Percentiles rank a stretch among this genome's conserved stretches.
phyloP scores from a whole-genome alignment of 2,797 vertebrate species.

The Hemitrygon akajei region DNA sequence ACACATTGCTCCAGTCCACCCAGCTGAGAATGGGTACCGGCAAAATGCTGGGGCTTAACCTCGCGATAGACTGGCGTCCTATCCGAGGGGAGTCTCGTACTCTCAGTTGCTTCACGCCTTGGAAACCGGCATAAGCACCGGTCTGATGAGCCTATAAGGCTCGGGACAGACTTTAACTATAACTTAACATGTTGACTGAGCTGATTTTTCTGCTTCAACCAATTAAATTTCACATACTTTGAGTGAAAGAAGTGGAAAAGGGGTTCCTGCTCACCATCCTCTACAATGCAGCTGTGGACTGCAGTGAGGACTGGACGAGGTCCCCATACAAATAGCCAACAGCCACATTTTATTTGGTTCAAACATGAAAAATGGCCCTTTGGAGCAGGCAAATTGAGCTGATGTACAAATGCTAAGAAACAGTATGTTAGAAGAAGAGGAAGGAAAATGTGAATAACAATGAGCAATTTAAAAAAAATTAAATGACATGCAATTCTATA shows the following conservation, averaged over 20 bases:
- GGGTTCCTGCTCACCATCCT: neutral
- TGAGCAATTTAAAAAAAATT: neutral
- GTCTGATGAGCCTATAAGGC: too few relatives aligned
- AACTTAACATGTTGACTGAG: neutral
- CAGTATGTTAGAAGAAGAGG: neutral
- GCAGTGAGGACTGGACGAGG: neutral
- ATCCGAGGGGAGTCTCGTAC: too few relatives aligned
- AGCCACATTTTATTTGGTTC: neutral
- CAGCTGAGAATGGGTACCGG: too few relatives aligned
- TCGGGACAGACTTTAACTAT: too few relatives aligned
- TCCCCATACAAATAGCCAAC: neutral
- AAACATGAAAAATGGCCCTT: neutral
- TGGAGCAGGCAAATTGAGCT: neutral
- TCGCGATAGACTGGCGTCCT: too few relatives aligned
- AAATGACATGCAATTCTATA: neutral
- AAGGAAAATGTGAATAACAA: neutral
- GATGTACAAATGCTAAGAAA: neutral
- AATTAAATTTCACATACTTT: neutral
- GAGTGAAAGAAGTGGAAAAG: neutral
- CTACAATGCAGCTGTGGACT: neutral
- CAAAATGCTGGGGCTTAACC: too few relatives aligned
- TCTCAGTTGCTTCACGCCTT: too few relatives aligned
- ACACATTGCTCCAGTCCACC: too few relatives aligned
- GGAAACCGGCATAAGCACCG: too few relatives aligned
- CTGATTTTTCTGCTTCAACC: neutral